Evolutionary conservation across 2,888 invertebrate genomes (phyloP).

Genomic region (Junonia oenone): DNA sequence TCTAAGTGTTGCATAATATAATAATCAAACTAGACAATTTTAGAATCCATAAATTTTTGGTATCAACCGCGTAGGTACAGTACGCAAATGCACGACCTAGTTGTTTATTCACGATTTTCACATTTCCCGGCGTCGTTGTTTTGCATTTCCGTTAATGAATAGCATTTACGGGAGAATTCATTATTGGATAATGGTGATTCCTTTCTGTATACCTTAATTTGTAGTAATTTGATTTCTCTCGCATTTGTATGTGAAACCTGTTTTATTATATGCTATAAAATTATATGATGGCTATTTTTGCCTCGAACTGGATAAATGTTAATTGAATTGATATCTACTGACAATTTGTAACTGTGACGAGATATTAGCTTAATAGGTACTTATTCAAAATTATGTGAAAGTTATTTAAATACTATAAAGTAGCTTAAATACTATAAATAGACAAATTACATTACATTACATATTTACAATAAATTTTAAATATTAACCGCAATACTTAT

Average conservation of each 20-base stretch:
- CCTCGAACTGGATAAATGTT: too few species aligned
- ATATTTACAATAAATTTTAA: too few species aligned
- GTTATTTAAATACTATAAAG: too few species aligned
- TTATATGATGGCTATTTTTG: too few species aligned
- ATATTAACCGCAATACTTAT: too few species aligned
- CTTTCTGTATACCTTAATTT: background rate
- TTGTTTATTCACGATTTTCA: conserved; percentile 19
- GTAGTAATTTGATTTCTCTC: background rate
- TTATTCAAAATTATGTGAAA: too few species aligned
- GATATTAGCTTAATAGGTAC: too few species aligned
- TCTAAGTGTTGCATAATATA: background rate
- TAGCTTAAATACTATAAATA: too few species aligned
- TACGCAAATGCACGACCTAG: conserved; percentile 12
- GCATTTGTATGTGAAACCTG: background rate
- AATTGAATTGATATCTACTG: too few species aligned
- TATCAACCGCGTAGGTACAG: background rate
- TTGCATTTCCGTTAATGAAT: conserved; percentile 18
- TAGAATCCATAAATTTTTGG: background rate
- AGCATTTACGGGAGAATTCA: conserved; percentile 8
- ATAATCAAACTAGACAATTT: background rate
- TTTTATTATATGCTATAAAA: background rate
- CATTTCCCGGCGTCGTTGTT: conserved; percentile 10
- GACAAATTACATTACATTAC: too few species aligned
- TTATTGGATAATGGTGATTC: conserved; percentile 12
- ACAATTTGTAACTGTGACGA: too few species aligned